Percentiles rank a stretch among this genome's conserved stretches.
These are phyloP conservation scores for Cyrtodaria siliqua DNA, from an alignment of 2,888 invertebrate species.

Conservation along the genomic window DNA sequence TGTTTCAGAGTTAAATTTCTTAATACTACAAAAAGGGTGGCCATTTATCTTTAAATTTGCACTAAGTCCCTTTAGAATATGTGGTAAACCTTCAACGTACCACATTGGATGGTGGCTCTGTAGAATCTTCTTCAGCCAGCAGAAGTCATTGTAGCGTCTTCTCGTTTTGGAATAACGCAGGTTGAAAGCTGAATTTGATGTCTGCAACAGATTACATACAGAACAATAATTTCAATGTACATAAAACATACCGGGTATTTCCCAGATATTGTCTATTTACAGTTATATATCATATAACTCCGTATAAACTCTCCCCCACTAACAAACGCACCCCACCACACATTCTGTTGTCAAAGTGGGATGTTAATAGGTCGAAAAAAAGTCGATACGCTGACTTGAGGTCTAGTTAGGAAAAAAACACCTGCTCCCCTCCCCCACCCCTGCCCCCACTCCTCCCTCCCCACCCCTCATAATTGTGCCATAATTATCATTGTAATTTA, in stretches of 20 bases:
- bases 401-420: too few species aligned
- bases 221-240: background rate
- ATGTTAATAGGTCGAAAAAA: background rate
- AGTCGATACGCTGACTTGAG: background rate
- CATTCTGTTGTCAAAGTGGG: background rate
- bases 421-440: too few species aligned
- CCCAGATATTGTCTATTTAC: background rate
- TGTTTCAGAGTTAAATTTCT: too few species aligned
- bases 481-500: too few species aligned
- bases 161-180: constrained; percentile 42
- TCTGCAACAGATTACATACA: constrained; percentile 58
- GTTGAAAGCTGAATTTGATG: constrained; percentile 61
- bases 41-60: too few species aligned
- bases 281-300: background rate
- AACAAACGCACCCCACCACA: background rate
- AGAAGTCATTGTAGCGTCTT: constrained; percentile 65
- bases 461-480: too few species aligned
- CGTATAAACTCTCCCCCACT: background rate
- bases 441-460: too few species aligned
- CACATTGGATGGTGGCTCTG: constrained; percentile 58
- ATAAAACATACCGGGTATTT: background rate
- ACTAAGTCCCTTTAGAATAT: too few species aligned
- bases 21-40: too few species aligned
- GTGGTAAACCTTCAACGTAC: too few species aligned
- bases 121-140: constrained; percentile 63